A percentile compares a stretch with the other conserved stretches of the same genome.
phyloP scores from a whole-genome alignment of 2,888 invertebrate species.

The Odontocolon sp. region DNA sequence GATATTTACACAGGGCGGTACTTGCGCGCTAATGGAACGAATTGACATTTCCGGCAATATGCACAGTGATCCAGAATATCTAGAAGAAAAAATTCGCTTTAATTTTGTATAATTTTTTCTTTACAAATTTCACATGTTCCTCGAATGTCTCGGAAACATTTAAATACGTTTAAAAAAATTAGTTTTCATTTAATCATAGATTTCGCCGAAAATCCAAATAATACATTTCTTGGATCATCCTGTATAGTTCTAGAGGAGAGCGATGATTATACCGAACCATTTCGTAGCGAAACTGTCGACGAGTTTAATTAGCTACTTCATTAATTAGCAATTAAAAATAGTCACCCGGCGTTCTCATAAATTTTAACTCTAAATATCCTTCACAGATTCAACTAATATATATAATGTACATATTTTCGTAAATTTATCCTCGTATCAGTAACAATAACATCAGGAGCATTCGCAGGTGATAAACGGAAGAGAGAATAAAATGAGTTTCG shows the following conservation, averaged over 20 bases:
- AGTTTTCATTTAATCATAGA: too few relatives aligned
- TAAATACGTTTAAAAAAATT: too few relatives aligned
- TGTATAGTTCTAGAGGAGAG: conserved; percentile 15
- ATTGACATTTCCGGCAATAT: conserved; percentile 51
- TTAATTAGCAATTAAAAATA: conserved; percentile 25
- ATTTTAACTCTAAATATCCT: conserved; percentile 1
- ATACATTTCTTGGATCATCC: conserved; percentile 6
- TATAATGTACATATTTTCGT: conserved; percentile 11
- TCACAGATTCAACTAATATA: conserved; percentile 1
- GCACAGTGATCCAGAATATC: conserved; percentile 20
- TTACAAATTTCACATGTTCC: too few relatives aligned
- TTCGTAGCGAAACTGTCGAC: conserved; percentile 1
- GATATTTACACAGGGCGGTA: conserved; percentile 45
- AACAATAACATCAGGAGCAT: conserved; percentile 31
- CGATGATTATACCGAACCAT: conserved; percentile 18
- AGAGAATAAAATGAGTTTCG: conserved; percentile 22
- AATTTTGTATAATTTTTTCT: too few relatives aligned
- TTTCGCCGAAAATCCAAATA: too few relatives aligned
- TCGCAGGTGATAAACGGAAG: conserved; percentile 29
- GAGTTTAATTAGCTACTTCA: neutral
- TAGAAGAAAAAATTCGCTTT: too few relatives aligned
- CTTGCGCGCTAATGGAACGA: conserved; percentile 43
- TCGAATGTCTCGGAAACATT: too few relatives aligned
- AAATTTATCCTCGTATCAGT: conserved; percentile 21
- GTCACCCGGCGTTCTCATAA: neutral